Percentiles rank a stretch among this genome's conserved stretches.
Evolutionary conservation across 2,888 invertebrate genomes (phyloP).

Genomic region (Trichopoda pennipes): DNA sequence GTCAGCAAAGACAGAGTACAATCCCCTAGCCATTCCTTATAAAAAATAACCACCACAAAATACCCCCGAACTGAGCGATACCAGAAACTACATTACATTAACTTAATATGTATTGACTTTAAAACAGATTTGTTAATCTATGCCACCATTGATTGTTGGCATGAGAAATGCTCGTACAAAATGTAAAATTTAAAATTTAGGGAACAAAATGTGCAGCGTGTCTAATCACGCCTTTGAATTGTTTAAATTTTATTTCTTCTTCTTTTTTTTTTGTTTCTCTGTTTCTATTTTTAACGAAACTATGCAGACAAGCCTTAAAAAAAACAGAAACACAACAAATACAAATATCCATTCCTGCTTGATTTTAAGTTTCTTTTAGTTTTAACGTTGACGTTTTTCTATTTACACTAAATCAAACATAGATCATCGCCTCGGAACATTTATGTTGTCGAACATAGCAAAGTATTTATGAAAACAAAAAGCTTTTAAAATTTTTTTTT

Average conservation of each 20-base stretch:
- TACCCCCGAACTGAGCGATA: slow-evolving; percentile 57
- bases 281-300: slow-evolving; percentile 45
- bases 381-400: slow-evolving; percentile 65
- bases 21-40: slow-evolving; percentile 70
- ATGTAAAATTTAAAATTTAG: slow-evolving; percentile 63
- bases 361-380: slow-evolving; percentile 43
- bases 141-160: slow-evolving; percentile 48
- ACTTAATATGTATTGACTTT: slow-evolving; percentile 32
- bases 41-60: slow-evolving; percentile 58
- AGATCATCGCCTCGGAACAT: slow-evolving; percentile 70
- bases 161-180: slow-evolving; percentile 60
- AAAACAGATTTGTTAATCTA: slow-evolving; percentile 43
- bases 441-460: slow-evolving; percentile 47
- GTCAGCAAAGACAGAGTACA: slow-evolving; percentile 43
- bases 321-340: slow-evolving; percentile 22
- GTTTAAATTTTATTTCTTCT: slow-evolving; percentile 64
- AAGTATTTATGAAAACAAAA: slow-evolving; percentile 15
- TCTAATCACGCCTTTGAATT: slow-evolving; percentile 71
- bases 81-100: background rate
- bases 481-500: slow-evolving; percentile 55
- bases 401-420: slow-evolving; percentile 69
- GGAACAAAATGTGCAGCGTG: slow-evolving; percentile 67
- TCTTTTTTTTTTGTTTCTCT: background rate
- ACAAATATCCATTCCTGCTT: slow-evolving; percentile 52
- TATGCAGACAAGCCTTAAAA: slow-evolving; percentile 70